These are phyloP conservation scores for Centroberyx gerrardi DNA, from an alignment of 2,797 vertebrate genomes.

Conservation along the genomic window DNA sequence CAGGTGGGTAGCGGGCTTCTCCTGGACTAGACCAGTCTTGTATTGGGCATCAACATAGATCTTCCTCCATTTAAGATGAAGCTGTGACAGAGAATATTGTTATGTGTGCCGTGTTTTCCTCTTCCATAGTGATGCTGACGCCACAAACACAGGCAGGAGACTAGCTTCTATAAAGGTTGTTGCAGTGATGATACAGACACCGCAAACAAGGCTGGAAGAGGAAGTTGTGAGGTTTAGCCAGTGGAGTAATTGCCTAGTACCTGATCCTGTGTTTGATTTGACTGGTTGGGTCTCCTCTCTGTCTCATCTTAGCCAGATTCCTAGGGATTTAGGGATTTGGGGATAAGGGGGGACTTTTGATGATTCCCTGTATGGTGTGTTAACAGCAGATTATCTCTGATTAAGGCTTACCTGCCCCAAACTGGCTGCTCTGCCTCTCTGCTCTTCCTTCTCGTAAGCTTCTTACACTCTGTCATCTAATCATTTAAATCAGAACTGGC, in stretches of 20 bases:
- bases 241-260: slow-evolving; percentile 81
- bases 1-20: slow-evolving; percentile 82
- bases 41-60: slow-evolving; percentile 22
- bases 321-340: slow-evolving; percentile 82
- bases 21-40: neutral
- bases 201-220: slow-evolving; percentile 63
- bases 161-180: slow-evolving; percentile 44
- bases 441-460: slow-evolving; percentile 80
- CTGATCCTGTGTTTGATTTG: slow-evolving; percentile 81
- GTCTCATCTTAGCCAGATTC: slow-evolving; percentile 81
- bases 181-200: slow-evolving; percentile 51
- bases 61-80: slow-evolving; percentile 23
- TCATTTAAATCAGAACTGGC: slow-evolving; percentile 80
- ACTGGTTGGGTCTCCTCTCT: slow-evolving; percentile 79
- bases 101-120: slow-evolving; percentile 30
- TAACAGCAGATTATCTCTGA: slow-evolving; percentile 88
- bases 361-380: slow-evolving; percentile 84
- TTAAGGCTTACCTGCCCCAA: slow-evolving; percentile 84
- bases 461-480: slow-evolving; percentile 81
- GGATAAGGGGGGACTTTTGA: slow-evolving; percentile 80
- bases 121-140: slow-evolving; percentile 44
- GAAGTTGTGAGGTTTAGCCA: slow-evolving; percentile 65
- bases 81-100: slow-evolving; percentile 27
- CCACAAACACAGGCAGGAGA: slow-evolving; percentile 55
- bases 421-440: slow-evolving; percentile 80